phyloP scores from a whole-genome alignment of 2,888 invertebrate species.

The Dynastes hyllus region DNA sequence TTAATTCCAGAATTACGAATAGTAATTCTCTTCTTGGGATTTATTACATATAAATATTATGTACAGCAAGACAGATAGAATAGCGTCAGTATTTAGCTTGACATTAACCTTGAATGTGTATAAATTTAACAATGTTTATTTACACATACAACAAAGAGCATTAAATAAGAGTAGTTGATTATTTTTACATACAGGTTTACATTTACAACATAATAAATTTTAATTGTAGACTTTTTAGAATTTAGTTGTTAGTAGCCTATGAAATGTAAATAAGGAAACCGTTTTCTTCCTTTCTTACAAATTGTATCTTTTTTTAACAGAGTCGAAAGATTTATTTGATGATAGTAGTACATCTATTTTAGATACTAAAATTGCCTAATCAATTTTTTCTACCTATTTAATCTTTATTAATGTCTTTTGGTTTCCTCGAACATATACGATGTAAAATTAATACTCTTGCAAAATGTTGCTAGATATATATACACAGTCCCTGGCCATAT shows the following conservation, averaged over 20 bases:
- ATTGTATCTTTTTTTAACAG: neutral
- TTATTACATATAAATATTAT: constrained; percentile 13
- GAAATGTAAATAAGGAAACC: neutral
- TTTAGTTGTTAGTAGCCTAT: neutral
- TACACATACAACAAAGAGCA: neutral
- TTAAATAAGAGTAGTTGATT: neutral
- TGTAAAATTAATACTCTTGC: too few species aligned
- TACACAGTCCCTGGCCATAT: too few species aligned
- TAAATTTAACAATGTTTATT: constrained; percentile 13
- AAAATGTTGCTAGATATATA: too few species aligned
- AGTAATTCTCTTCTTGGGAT: neutral
- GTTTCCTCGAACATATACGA: too few species aligned
- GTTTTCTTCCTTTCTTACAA: neutral
- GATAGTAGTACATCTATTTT: neutral
- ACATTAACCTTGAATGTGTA: constrained; percentile 35
- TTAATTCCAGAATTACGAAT: neutral
- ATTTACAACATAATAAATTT: neutral
- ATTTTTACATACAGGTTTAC: neutral
- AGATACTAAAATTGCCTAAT: neutral
- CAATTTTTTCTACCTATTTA: too few species aligned
- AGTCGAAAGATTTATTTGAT: neutral
- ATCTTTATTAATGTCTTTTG: too few species aligned
- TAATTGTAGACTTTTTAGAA: neutral
- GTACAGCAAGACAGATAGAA: neutral
- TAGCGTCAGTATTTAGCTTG: neutral